Evolutionary conservation across 2,113 vertebrate genomes (phyloP).

Genomic region (Dunckerocampus dactyliophorus): DNA sequence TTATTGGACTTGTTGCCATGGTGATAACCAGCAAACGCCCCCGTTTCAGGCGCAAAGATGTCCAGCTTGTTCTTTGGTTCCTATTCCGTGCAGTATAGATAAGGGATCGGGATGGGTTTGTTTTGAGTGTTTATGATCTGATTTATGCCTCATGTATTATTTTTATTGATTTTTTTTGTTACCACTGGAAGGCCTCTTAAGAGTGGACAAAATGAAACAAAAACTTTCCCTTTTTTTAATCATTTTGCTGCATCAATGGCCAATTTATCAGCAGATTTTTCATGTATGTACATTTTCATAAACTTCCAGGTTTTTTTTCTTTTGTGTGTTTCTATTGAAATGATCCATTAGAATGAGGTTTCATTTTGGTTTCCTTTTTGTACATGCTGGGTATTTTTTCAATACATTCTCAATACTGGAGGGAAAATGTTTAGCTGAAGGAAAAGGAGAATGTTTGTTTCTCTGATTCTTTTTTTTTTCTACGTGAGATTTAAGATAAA

Average conservation of each 20-base stretch:
- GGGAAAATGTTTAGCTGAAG: slow-evolving; percentile 58
- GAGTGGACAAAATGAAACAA: slow-evolving; percentile 38
- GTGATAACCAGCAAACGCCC: not conserved
- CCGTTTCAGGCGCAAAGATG: slow-evolving; percentile 3
- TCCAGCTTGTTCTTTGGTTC: not conserved
- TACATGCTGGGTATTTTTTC: slow-evolving; percentile 64
- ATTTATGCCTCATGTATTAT: slow-evolving; percentile 48
- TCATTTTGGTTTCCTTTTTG: slow-evolving; percentile 62
- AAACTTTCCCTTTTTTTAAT: slow-evolving; percentile 8
- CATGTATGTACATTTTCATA: slow-evolving; percentile 71
- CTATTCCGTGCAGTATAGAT: not conserved
- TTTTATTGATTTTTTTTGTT: slow-evolving; percentile 11
- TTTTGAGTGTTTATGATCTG: slow-evolving; percentile 54
- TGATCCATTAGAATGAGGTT: slow-evolving; percentile 53
- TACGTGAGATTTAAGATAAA: slow-evolving; percentile 69
- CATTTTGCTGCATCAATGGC: slow-evolving; percentile 43
- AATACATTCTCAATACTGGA: slow-evolving; percentile 61
- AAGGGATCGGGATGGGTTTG: slow-evolving; percentile 37
- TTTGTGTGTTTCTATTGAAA: slow-evolving; percentile 32
- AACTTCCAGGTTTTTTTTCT: slow-evolving; percentile 61
- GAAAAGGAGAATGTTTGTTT: slow-evolving; percentile 66
- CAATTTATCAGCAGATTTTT: slow-evolving; percentile 55
- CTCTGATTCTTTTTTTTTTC: slow-evolving; percentile 64
- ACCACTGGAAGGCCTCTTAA: slow-evolving; percentile 60
- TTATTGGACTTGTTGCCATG: slow-evolving; percentile 24